Evolutionary conservation across 2,888 invertebrate species (phyloP), one percentile per base, ranked within the genome.

Genomic region (Agapostemon virescens): DNA sequence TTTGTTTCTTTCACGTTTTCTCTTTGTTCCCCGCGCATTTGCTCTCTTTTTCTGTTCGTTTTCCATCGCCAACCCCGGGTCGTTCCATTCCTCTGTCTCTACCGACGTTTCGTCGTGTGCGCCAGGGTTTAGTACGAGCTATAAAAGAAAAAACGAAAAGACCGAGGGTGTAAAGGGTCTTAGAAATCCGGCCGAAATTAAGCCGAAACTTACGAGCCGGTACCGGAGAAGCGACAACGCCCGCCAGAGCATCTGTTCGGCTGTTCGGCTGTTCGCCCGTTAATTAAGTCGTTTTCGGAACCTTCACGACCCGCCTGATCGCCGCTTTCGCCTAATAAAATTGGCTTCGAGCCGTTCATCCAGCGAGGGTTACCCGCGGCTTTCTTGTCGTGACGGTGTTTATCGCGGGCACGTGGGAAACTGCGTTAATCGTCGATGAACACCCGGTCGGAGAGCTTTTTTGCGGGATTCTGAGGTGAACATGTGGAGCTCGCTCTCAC

Each of bases 101-200:
- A 20, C 58, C 33, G 61, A 71, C 68, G 73, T 80, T 80, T 80
- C 85, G 74, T 77, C 77, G 75, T 74, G 71, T 38, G 67, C 69
- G 58, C 75, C 76, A 81, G 66, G 84, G 66, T 86, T 84, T 80
- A 79, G 77, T 70, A 74, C 76, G 68, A 67, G 74, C 63, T 69
- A 77, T 84, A 87, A 87, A 87, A 87, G 82, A 71, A 78, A 74
- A 76, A 74, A 68, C 33, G 33, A 82, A 79, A 73, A 73, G 42
- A 49, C 79, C 74, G 26, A 68, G 30, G 64, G 52, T 30, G 55
- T 33, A n/a, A 30, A 67, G 69, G 84, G 85, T 80, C 84, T 86
- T 74, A 74, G 84, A 84, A 81, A 85, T 84, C 83, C 80, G 45
- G 42, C 55, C 79, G 72, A 85, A 82, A 85, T 81, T 83, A 86